A percentile compares a stretch with the other conserved stretches of the same genome.
These are phyloP conservation scores for Dryococelus australis DNA, from an alignment of 2,888 invertebrate genomes.

Conservation along the genomic window DNA sequence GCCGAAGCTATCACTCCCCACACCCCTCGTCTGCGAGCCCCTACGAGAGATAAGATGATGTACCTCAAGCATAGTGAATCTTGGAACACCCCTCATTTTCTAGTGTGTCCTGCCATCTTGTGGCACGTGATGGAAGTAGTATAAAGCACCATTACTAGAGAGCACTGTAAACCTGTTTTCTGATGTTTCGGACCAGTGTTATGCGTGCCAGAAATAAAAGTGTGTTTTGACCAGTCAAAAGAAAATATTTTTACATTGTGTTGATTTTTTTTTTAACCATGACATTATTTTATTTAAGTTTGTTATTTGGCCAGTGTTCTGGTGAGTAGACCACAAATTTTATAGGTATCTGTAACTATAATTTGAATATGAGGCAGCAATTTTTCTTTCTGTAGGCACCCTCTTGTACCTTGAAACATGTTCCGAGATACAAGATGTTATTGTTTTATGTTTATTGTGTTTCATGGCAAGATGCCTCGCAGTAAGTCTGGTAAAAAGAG, in stretches of 20 bases:
- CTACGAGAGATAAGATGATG: too few relatives aligned
- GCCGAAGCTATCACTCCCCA: too few relatives aligned
- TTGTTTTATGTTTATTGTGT: neutral
- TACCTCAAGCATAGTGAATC: neutral
- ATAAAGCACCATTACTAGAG: neutral
- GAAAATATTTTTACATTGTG: neutral
- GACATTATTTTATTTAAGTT: neutral
- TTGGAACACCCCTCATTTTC: neutral
- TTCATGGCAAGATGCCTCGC: neutral
- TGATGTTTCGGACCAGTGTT: neutral
- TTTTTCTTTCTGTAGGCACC: neutral
- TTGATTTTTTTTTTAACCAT: neutral
- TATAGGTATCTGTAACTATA: constrained; percentile 57
- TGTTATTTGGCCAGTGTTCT: neutral
- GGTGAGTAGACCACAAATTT: neutral
- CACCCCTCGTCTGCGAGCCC: too few relatives aligned
- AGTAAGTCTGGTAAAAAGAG: constrained; percentile 2
- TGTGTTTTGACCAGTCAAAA: neutral
- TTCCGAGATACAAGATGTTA: neutral
- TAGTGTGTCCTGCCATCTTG: neutral
- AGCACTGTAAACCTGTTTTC: neutral
- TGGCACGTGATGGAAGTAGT: too few relatives aligned
- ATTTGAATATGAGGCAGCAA: constrained; percentile 56
- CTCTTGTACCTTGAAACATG: constrained; percentile 18
- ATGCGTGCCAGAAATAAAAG: neutral